Conservation (phyloP, 2,797 vertebrate genomes). For the Tadarida brasiliensis region DNA sequence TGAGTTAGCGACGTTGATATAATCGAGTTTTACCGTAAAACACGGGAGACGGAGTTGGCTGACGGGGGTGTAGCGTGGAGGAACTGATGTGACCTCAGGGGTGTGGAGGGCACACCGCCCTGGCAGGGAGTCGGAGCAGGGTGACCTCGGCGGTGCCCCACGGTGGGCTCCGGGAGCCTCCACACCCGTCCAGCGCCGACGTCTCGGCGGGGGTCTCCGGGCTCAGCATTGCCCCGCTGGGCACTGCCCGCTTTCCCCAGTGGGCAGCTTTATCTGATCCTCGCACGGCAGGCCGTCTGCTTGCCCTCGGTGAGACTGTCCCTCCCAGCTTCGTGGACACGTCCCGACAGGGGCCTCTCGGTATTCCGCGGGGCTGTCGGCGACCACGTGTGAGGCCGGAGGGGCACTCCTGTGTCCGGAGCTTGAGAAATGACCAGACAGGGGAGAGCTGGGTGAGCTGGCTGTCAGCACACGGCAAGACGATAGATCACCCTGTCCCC, state of each 20-base stretch:
- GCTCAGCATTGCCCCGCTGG: background rate
- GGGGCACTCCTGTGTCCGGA: constrained; percentile 80
- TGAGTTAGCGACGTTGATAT: accelerated
- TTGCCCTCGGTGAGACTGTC: constrained; percentile 56
- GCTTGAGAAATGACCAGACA: constrained; percentile 87
- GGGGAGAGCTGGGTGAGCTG: constrained; percentile 66
- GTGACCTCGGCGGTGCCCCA: background rate
- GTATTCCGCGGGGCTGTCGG: constrained; percentile 78
- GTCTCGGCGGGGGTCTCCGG: background rate
- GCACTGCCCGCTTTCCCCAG: no score
- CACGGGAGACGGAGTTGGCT: accelerated
- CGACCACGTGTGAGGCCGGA: constrained; percentile 73
- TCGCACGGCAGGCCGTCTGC: background rate
- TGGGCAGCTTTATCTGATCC: background rate
- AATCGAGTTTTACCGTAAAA: accelerated
- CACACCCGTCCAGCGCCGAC: accelerated
- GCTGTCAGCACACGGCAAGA: constrained; percentile 80
- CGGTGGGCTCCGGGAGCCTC: accelerated
- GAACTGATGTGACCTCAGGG: no score
- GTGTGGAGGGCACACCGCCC: accelerated
- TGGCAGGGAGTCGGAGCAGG: background rate
- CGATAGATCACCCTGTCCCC: constrained; percentile 86
- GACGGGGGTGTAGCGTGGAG: no score
- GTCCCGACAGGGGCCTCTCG: constrained; percentile 68
- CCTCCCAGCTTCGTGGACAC: background rate